Evolutionary conservation across 2,113 vertebrate species (phyloP).

Genomic region (Scalopus aquaticus): DNA sequence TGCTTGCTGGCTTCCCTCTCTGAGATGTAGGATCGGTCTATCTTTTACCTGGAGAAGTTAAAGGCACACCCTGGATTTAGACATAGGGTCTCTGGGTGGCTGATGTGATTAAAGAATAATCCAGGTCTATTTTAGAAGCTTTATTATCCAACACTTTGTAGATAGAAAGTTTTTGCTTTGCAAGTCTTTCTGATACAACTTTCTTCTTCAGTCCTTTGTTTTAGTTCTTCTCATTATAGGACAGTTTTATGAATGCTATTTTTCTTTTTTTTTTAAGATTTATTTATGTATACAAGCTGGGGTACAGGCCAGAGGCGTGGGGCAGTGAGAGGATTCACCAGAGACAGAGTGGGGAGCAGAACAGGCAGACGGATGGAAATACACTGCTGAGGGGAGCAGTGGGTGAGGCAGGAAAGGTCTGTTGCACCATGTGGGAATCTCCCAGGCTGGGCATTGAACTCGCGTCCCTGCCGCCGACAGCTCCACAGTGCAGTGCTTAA

Average conservation of each 20-base stretch:
- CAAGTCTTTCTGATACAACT: neutral
- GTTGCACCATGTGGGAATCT: too few species aligned
- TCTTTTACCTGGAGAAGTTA: neutral
- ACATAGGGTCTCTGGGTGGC: neutral
- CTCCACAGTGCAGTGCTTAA: too few species aligned
- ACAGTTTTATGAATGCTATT: neutral
- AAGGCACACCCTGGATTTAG: constrained; percentile 1
- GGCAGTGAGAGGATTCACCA: too few species aligned
- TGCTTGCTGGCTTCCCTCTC: fast-evolving
- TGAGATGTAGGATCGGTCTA: neutral
- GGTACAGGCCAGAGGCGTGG: too few species aligned
- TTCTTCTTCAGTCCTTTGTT: neutral
- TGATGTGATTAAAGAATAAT: neutral
- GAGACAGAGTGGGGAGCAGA: too few species aligned
- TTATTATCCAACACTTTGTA: neutral
- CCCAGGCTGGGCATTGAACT: too few species aligned
- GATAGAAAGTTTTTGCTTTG: constrained; percentile 23
- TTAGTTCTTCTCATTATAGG: neutral
- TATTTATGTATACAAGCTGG: too few species aligned
- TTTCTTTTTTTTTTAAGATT: too few species aligned
- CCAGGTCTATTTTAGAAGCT: neutral
- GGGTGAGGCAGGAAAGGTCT: too few species aligned
- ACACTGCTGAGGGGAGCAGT: too few species aligned
- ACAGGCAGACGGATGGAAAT: too few species aligned
- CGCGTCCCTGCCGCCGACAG: too few species aligned